A percentile compares a stretch with the other conserved stretches of the same genome.
Evolutionary conservation across 2,888 invertebrate species (phyloP).

Genomic region (Syrphus vitripennis): DNA sequence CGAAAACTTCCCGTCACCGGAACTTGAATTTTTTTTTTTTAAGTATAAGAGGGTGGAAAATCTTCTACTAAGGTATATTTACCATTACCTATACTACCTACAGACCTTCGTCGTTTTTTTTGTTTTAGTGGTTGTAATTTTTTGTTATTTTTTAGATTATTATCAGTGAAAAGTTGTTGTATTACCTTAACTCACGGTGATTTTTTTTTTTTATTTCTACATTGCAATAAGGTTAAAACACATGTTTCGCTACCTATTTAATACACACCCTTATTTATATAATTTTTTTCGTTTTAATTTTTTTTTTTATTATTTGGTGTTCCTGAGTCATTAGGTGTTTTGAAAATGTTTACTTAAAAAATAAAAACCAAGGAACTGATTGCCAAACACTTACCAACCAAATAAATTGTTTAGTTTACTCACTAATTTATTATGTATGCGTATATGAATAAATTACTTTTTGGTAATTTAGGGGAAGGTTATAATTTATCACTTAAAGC

Average conservation of each 20-base stretch:
- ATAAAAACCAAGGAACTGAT: slow-evolving; percentile 3
- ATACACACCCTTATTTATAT: slow-evolving; percentile 11
- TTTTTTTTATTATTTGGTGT: background rate
- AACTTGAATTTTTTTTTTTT: slow-evolving; percentile 11
- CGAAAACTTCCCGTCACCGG: slow-evolving; percentile 21
- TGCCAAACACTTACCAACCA: slow-evolving; percentile 15
- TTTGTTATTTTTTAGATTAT: background rate
- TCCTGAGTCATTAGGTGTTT: background rate
- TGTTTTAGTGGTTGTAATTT: slow-evolving; percentile 7
- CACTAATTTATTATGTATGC: background rate
- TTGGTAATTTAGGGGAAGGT: background rate
- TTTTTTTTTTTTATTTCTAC: slow-evolving; percentile 23
- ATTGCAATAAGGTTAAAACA: background rate
- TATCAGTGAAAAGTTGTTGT: slow-evolving; percentile 9
- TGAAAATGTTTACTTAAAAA: slow-evolving; percentile 13
- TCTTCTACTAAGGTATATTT: background rate
- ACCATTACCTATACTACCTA: background rate
- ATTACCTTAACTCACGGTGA: slow-evolving; percentile 1
- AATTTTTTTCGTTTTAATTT: background rate
- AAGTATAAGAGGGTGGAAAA: background rate
- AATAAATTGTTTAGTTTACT: slow-evolving; percentile 4
- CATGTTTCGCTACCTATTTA: background rate
- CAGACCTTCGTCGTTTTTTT: background rate
- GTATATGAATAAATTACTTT: background rate
- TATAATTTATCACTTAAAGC: background rate